Evolutionary conservation across 2,888 invertebrate genomes (phyloP).

Genomic region (Drosophila falleni): DNA sequence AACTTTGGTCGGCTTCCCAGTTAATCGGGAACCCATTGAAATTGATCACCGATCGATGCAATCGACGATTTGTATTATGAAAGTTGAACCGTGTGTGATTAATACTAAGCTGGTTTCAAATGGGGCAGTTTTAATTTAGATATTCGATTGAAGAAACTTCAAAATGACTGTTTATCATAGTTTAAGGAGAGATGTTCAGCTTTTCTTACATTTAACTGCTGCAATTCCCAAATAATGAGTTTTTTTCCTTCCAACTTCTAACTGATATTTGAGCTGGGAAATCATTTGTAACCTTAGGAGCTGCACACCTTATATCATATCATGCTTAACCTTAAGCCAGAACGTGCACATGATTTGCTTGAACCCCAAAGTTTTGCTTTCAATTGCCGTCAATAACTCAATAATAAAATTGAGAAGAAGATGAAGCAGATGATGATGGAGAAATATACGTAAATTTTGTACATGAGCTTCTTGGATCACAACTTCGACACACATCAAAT

Average conservation of each 20-base stretch:
- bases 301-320: slow-evolving; percentile 31
- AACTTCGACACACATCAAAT: slow-evolving; percentile 78
- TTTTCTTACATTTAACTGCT: not conserved
- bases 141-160: not conserved
- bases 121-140: slow-evolving; percentile 24
- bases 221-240: not conserved
- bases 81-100: slow-evolving; percentile 35
- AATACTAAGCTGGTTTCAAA: slow-evolving; percentile 17
- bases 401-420: slow-evolving; percentile 50
- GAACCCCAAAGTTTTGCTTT: slow-evolving; percentile 44
- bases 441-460: slow-evolving; percentile 36
- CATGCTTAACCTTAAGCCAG: slow-evolving; percentile 66
- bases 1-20: slow-evolving; percentile 6
- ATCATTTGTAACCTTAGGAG: slow-evolving; percentile 1
- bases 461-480: slow-evolving; percentile 48
- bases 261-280: not conserved
- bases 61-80: slow-evolving; percentile 34
- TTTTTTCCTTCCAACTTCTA: not conserved
- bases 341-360: slow-evolving; percentile 70
- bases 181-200: not conserved
- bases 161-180: not conserved
- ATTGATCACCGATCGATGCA: slow-evolving; percentile 37
- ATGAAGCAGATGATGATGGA: slow-evolving; percentile 10
- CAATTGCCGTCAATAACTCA: slow-evolving; percentile 79
- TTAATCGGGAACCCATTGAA: slow-evolving; percentile 55